Evolutionary conservation across 2,888 invertebrate species (phyloP), one percentile per base, ranked within the genome.

Genomic region (Archips crataeganus): DNA sequence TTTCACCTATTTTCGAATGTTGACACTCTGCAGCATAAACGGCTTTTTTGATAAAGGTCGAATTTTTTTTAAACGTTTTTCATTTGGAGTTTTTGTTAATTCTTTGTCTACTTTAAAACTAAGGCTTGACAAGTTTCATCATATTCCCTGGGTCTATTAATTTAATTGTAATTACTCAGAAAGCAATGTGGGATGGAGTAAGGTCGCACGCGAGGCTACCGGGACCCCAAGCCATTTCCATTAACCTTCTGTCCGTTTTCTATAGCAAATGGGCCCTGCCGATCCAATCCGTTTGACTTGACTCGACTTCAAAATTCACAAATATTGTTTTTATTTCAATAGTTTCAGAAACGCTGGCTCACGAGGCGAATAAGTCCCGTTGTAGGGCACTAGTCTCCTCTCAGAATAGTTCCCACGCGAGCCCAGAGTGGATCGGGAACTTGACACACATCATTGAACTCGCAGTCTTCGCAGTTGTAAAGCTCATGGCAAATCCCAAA

Each of bases 111-210:
- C 45, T 11, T 45, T 45, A 45, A 45, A 45, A 11, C 11, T 4
- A 10, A 13, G 32, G 6, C 45, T 45, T n/a, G 6, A 39, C 4
- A 39, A 39, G 39, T 42, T 63, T 47, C 49, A 51, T 34, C n/a
- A 36, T 51, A 51, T 51, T 51, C 36, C 51, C 47, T 34, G 54
- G 45, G 5, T 23, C 47, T 34, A 13, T 63, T 47, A 57, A 34
- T 57, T 45, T 42, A 63, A 39, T 62, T 36, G 59, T 51, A 59
- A 59, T 68, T 62, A 39, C 39, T 63, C 54, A 54, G 39, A 57
- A 64, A 59, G 67, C 61, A 45, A 47, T 82, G 84, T 83, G 77
- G 82, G 80, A 80, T 85, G 86, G 84, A 85, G 63, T 64, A 13
- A 73, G 68, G 68, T 45, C 63, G 34, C 39, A 62, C 59, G 57